These are phyloP conservation scores for Brenthis ino DNA, from an alignment of 2,888 invertebrate species.

Conservation along the genomic window DNA sequence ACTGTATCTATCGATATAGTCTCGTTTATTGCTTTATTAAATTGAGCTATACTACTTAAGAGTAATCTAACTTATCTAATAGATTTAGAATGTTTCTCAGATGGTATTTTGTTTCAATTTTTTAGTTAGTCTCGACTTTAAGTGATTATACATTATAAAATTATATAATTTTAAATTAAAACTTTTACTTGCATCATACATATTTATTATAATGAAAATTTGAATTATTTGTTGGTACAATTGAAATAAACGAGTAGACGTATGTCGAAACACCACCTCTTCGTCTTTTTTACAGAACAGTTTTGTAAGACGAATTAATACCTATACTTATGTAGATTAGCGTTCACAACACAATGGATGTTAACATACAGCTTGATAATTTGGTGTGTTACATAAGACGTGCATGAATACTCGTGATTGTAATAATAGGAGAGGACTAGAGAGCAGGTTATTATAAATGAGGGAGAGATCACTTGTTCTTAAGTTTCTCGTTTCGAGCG, in stretches of 20 bases:
- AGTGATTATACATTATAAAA: neutral
- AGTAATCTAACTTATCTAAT: constrained; percentile 28
- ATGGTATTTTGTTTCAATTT: constrained; percentile 25
- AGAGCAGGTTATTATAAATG: constrained; percentile 73
- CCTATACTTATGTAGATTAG: constrained; percentile 81
- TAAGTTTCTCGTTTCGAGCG: constrained; percentile 47
- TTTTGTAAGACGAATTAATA: constrained; percentile 80
- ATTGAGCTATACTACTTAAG: constrained; percentile 31
- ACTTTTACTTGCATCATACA: neutral
- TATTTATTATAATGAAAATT: constrained; percentile 66
- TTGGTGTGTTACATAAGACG: constrained; percentile 71
- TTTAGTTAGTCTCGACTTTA: neutral
- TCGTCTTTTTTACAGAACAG: constrained; percentile 69
- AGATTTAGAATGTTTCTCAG: constrained; percentile 19
- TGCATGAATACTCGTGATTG: constrained; percentile 68
- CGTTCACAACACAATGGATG: constrained; percentile 71
- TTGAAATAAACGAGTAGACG: constrained; percentile 24
- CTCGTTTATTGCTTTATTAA: constrained; percentile 36
- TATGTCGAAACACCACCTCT: constrained; percentile 66
- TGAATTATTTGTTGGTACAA: constrained; percentile 49
- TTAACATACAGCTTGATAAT: constrained; percentile 74
- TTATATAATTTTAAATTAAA: neutral
- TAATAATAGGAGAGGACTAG: constrained; percentile 65
- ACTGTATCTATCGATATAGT: constrained; percentile 40
- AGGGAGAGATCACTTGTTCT: constrained; percentile 65